Percentiles rank a stretch among this genome's conserved stretches.
phyloP scores from a whole-genome alignment of 2,888 invertebrate genomes.

The Serrognathus titanus region DNA sequence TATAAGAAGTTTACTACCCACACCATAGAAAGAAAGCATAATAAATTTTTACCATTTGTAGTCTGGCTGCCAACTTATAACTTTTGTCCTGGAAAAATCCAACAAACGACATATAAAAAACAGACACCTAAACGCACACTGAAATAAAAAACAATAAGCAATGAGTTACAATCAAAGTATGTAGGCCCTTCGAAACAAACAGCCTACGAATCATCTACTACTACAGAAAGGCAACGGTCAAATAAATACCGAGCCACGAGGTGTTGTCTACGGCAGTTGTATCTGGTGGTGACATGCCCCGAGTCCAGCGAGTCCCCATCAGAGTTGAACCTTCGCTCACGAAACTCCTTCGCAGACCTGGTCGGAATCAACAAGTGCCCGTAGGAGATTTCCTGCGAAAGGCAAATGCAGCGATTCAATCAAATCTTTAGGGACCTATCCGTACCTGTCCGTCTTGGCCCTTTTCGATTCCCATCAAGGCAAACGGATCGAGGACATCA shows the following conservation, averaged over 20 bases:
- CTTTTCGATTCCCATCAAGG: slow-evolving; percentile 76
- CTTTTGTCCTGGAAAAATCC: slow-evolving; percentile 78
- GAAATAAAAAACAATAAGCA: too few species aligned
- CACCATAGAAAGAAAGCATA: slow-evolving; percentile 11
- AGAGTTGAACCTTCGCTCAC: slow-evolving; percentile 46
- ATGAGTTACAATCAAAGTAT: too few species aligned
- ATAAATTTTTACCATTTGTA: slow-evolving; percentile 70
- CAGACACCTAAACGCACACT: neutral
- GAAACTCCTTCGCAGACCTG: slow-evolving; percentile 50
- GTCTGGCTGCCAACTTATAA: slow-evolving; percentile 81
- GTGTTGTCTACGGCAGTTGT: slow-evolving; percentile 46
- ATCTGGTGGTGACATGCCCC: slow-evolving; percentile 5
- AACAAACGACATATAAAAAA: slow-evolving; percentile 46
- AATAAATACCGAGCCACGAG: slow-evolving; percentile 54
- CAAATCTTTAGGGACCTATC: neutral
- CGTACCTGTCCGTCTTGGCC: slow-evolving; percentile 73
- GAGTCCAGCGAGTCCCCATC: slow-evolving; percentile 35
- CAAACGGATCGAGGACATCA: slow-evolving; percentile 82
- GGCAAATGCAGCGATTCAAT: too few species aligned
- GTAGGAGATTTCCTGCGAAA: slow-evolving; percentile 77
- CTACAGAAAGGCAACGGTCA: too few species aligned
- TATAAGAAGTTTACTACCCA: slow-evolving; percentile 11
- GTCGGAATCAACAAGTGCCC: slow-evolving; percentile 80
- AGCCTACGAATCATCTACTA: too few species aligned
- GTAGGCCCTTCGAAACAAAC: too few species aligned